Conservation (phyloP, 2,888 invertebrate genomes). For the Ormia ochracea region DNA sequence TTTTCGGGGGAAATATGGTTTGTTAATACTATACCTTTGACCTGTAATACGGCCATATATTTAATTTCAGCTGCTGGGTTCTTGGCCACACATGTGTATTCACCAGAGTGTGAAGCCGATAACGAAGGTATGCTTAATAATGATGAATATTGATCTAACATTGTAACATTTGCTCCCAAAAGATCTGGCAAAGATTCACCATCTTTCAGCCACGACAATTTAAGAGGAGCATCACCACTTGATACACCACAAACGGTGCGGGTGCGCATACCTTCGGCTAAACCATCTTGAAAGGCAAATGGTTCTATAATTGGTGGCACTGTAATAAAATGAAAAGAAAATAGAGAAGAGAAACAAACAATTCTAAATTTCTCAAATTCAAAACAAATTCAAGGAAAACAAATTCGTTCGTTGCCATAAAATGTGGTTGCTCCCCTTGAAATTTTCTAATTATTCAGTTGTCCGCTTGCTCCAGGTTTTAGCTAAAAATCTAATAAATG, state of each 20-base stretch:
- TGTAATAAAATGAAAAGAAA: slow-evolving; percentile 77
- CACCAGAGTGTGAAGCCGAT: slow-evolving; percentile 85
- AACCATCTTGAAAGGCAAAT: slow-evolving; percentile 89
- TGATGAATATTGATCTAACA: slow-evolving; percentile 86
- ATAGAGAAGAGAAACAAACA: slow-evolving; percentile 51
- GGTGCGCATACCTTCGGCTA: slow-evolving; percentile 88
- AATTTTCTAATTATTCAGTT: neutral
- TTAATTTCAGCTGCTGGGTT: slow-evolving; percentile 88
- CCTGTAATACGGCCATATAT: slow-evolving; percentile 87
- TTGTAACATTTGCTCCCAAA: slow-evolving; percentile 83
- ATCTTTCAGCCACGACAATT: slow-evolving; percentile 90
- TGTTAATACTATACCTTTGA: slow-evolving; percentile 84
- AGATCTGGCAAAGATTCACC: slow-evolving; percentile 83
- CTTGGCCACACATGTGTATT: slow-evolving; percentile 87
- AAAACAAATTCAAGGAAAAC: slow-evolving; percentile 35
- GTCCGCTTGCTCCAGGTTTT: neutral
- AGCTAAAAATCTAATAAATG: slow-evolving; percentile 18
- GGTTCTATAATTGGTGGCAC: slow-evolving; percentile 91
- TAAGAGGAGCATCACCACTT: slow-evolving; percentile 87
- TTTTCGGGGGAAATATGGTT: slow-evolving; percentile 15
- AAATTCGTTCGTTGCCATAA: neutral
- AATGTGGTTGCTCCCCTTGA: neutral
- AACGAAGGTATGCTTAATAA: slow-evolving; percentile 87
- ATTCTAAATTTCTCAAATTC: slow-evolving; percentile 47
- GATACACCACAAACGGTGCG: slow-evolving; percentile 88